These are phyloP conservation scores for Chrysomela aeneicollis DNA, from an alignment of 2,888 invertebrate genomes.

Conservation along the genomic window DNA sequence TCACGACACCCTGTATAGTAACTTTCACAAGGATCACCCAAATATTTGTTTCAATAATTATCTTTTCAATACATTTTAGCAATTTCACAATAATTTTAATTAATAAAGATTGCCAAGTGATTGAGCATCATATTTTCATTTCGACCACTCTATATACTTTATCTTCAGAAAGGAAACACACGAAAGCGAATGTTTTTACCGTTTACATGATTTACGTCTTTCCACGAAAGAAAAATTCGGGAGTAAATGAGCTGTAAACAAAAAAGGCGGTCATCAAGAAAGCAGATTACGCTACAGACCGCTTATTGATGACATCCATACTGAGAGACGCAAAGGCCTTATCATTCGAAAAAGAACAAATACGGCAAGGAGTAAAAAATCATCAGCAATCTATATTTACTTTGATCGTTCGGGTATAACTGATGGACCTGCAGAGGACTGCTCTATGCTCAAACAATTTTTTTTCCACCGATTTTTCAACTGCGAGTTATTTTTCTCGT, in stretches of 20 bases:
- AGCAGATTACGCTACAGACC: slow-evolving; percentile 59
- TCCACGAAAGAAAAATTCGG: slow-evolving; percentile 53
- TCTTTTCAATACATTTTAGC: too few species aligned
- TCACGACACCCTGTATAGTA: too few species aligned
- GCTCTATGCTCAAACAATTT: slow-evolving; percentile 54
- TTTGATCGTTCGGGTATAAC: slow-evolving; percentile 56
- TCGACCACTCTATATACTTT: slow-evolving; percentile 47
- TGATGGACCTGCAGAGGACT: slow-evolving; percentile 61
- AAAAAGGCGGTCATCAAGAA: slow-evolving; percentile 58
- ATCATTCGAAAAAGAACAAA: slow-evolving; percentile 60
- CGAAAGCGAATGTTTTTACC: slow-evolving; percentile 41
- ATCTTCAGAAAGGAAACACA: slow-evolving; percentile 43
- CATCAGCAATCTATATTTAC: slow-evolving; percentile 58
- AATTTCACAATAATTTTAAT: too few species aligned
- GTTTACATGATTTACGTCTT: slow-evolving; percentile 52
- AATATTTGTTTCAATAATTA: too few species aligned
- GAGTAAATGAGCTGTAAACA: slow-evolving; percentile 60
- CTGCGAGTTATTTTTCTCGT: neutral
- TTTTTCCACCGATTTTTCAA: slow-evolving; percentile 25
- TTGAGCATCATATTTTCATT: slow-evolving; percentile 44
- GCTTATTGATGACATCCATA: slow-evolving; percentile 61
- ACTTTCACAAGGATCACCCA: too few species aligned
- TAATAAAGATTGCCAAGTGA: too few species aligned
- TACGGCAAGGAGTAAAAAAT: slow-evolving; percentile 58
- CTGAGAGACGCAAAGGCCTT: slow-evolving; percentile 59